phyloP scores from a whole-genome alignment of 2,888 invertebrate species.

The Tenthredo distinguenda region DNA sequence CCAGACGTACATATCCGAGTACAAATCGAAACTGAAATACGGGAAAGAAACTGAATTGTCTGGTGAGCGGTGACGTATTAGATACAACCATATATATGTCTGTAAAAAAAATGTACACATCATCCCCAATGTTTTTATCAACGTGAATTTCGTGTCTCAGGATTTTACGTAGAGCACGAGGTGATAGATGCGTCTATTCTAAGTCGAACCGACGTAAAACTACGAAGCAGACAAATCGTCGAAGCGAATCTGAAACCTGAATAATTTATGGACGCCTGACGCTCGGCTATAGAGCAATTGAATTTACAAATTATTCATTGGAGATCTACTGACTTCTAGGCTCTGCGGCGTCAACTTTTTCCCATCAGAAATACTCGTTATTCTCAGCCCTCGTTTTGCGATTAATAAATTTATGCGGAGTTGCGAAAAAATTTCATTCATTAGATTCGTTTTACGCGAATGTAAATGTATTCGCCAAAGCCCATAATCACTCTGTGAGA shows the following conservation, averaged over 20 bases:
- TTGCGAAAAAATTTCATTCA: not conserved
- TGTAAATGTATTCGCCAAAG: not conserved
- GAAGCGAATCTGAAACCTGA: conserved; percentile 75
- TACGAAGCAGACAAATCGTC: conserved; percentile 80
- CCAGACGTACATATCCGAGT: conserved; percentile 70
- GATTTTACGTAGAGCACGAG: conserved; percentile 77
- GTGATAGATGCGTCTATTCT: conserved; percentile 80
- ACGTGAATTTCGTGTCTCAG: conserved; percentile 69
- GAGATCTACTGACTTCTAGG: not conserved
- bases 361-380: not conserved
- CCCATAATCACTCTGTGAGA: no score
- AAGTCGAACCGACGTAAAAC: conserved; percentile 79
- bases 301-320: conserved; percentile 18
- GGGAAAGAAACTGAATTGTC: conserved; percentile 63
- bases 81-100: not conserved
- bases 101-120: not conserved
- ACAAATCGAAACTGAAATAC: conserved; percentile 64
- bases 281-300: not conserved
- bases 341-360: not conserved
- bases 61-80: conserved; percentile 61
- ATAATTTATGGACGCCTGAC: conserved; percentile 52
- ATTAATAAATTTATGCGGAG: not conserved
- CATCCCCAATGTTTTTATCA: not conserved
- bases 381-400: not conserved
- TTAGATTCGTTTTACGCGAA: not conserved